phyloP scores from a whole-genome alignment of 2,888 invertebrate species.

The Drosophila nr. fundita region DNA sequence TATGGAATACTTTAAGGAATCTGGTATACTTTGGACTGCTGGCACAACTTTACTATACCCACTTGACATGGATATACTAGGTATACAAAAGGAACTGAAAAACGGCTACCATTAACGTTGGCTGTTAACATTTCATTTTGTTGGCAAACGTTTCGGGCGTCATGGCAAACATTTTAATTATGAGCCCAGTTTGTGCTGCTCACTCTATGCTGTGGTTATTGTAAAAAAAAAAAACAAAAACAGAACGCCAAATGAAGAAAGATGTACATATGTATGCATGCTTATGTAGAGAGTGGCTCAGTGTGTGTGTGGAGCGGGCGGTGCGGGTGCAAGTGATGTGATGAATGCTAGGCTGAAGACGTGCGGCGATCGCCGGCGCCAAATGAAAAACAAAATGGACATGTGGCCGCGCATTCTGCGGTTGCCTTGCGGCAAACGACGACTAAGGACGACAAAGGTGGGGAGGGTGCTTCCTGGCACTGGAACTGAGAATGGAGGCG shows the following conservation, averaged over 20 bases:
- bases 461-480: background rate
- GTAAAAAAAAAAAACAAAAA: conserved; percentile 26
- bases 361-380: conserved; percentile 38
- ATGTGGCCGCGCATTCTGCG: conserved; percentile 72
- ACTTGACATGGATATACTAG: background rate
- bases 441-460: conserved; percentile 13
- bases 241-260: conserved; percentile 61
- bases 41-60: background rate
- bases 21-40: background rate
- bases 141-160: conserved; percentile 54
- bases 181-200: conserved; percentile 55
- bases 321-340: conserved; percentile 19
- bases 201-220: conserved; percentile 46
- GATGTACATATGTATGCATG: conserved; percentile 16
- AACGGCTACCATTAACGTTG: conserved; percentile 58
- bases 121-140: conserved; percentile 68
- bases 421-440: conserved; percentile 48
- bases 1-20: background rate
- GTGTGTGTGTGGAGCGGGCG: background rate
- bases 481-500: conserved; percentile 9
- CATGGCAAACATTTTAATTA: conserved; percentile 74
- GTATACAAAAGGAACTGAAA: conserved; percentile 29
- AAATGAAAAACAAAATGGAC: conserved; percentile 63
- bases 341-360: conserved; percentile 32
- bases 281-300: background rate